Conservation (phyloP, 2,888 invertebrate genomes). For the Hermodice carunculata region DNA sequence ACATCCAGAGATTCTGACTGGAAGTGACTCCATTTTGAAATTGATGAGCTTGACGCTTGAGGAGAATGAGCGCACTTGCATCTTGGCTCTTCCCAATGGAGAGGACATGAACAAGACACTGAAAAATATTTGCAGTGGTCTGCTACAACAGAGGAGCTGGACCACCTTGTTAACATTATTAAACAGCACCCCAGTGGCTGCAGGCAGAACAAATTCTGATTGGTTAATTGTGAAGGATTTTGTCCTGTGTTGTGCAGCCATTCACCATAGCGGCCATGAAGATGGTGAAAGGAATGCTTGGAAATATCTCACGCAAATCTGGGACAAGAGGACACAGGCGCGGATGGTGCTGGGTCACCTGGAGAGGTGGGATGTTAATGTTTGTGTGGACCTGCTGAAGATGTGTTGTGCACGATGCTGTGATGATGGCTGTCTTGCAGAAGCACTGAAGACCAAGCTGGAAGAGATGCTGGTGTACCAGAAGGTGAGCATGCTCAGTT, state of each 20-base stretch:
- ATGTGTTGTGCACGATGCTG: constrained; percentile 45
- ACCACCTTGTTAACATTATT: neutral
- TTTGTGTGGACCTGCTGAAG: constrained; percentile 55
- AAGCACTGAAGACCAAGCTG: constrained; percentile 44
- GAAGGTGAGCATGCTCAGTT: constrained; percentile 49
- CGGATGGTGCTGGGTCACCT: constrained; percentile 51
- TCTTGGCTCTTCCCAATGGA: too few relatives aligned
- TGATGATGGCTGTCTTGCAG: constrained; percentile 22
- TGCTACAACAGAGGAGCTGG: neutral
- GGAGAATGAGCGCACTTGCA: too few relatives aligned
- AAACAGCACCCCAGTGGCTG: neutral
- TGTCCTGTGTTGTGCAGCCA: neutral
- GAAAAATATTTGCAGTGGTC: too few relatives aligned
- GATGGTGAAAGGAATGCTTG: constrained; percentile 21
- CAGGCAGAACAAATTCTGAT: neutral
- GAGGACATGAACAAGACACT: too few relatives aligned
- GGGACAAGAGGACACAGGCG: constrained; percentile 44
- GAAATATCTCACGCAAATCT: constrained; percentile 45
- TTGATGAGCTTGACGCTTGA: too few relatives aligned
- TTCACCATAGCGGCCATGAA: too few relatives aligned
- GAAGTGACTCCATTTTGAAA: too few relatives aligned
- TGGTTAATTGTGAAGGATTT: constrained; percentile 1
- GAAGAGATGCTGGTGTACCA: constrained; percentile 49
- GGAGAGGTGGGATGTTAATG: constrained; percentile 50
- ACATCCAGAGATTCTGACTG: too few relatives aligned